These are phyloP conservation scores for Rhysida immarginata DNA, from an alignment of 1,140 invertebrate genomes.

Conservation along the genomic window DNA sequence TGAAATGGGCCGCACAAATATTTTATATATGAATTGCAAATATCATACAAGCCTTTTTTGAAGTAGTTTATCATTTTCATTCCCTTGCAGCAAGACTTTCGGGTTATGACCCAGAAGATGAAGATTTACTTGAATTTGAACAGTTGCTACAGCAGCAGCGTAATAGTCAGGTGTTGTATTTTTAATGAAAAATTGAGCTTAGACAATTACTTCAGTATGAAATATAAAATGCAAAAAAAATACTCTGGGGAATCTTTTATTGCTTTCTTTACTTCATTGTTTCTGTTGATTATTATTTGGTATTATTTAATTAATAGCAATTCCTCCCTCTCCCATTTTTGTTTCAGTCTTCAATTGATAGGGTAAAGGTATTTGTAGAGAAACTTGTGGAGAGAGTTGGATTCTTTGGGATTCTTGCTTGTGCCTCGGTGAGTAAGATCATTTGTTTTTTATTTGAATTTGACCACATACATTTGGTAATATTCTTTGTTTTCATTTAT, in stretches of 20 bases:
- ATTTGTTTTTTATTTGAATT: not conserved
- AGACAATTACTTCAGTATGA: slow-evolving; percentile 16
- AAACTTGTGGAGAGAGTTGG: slow-evolving; percentile 87
- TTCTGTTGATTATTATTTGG: slow-evolving; percentile 14
- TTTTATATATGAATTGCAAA: not conserved
- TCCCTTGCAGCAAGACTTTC: slow-evolving; percentile 47
- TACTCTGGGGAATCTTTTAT: too few species aligned
- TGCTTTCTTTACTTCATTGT: not conserved
- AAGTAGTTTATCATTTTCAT: not conserved
- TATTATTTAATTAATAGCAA: slow-evolving; percentile 5
- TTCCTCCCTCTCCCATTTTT: slow-evolving; percentile 17
- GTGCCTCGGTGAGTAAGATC: slow-evolving; percentile 63
- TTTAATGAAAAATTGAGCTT: slow-evolving; percentile 12
- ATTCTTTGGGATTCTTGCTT: slow-evolving; percentile 92
- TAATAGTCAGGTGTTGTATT: too few species aligned
- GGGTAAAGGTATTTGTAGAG: slow-evolving; percentile 72
- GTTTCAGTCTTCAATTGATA: slow-evolving; percentile 53
- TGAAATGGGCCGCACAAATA: not conserved
- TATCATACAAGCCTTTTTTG: not conserved
- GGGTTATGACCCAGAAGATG: slow-evolving; percentile 46
- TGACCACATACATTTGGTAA: not conserved
- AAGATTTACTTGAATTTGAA: slow-evolving; percentile 61
- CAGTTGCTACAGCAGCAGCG: slow-evolving; percentile 47
- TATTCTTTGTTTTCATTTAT: slow-evolving; percentile 15
- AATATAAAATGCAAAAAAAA: slow-evolving; percentile 10